Base-by-base conservation (phyloP, 1,140 invertebrate genomes). In the Eufriesea mexicana region DNA sequence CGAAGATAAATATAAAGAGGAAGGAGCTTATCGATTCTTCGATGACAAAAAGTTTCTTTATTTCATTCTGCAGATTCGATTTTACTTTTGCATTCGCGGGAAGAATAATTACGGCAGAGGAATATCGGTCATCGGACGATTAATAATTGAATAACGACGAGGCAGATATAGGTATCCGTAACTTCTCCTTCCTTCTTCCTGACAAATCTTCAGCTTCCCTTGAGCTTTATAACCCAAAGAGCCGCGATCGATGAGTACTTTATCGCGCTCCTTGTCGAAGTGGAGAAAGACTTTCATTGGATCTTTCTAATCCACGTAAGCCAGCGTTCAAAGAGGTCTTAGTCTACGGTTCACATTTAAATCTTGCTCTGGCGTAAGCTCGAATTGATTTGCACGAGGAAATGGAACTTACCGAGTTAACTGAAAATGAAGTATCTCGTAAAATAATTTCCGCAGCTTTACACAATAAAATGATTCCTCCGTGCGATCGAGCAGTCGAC, bases 271-370 rank as follows among this genome's bases (percentile, higher is more conserved):
- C 71, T 54, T 51, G 18, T 71, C 49, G 25, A 71, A 28, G 68
- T n/a, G 25, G 35, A 59, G 72, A 74, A 61, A 59, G 72, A 47
- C 35, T 61, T 74, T 61, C 72, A 74, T 74, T 74, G 72, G 72
- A 74, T 74, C 72, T 74, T 59, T 74, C 72, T 74, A 74, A 74
- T 74, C 72, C 72, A 74, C 55, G 6, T 74, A 61, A 74, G 72
- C 72, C 55, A 74, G 9, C n/a, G 72, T 61, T 59, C 72, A 74
- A 74, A 74, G 55, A 20, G 55, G 18, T 61, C 72, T 74, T 57
- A 20, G 28, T 20, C 55, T 20, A 25, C 55, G n/a, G 35, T 25
- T 74, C 72, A 42, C 54, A 74, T 74, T 74, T 74, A 59, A 74
- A 74, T 74, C 72, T 25, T 20, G n/a, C 42, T n/a, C 14, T 18